Evolutionary conservation across 2,888 invertebrate species (phyloP), one percentile per base, ranked within the genome.

Genomic region (Anthophora plumipes): DNA sequence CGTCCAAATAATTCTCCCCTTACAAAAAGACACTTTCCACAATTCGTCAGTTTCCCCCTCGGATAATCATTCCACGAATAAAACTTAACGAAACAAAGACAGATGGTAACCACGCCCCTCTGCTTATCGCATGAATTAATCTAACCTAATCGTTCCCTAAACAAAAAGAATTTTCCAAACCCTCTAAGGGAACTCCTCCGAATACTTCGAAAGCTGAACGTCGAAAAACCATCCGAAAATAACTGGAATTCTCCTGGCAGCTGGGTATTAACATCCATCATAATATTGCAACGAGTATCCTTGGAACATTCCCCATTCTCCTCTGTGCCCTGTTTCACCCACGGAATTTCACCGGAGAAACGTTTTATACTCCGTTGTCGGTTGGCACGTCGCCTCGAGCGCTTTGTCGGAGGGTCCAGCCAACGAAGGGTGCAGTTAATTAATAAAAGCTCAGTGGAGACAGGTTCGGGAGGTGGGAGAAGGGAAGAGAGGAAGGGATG

Each of bases 351-450:
- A 77, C n/a, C 54, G 77, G 82, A 77, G 87, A 85, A 87, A 87
- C 86, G 83, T 87, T 87, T 87, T 86, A 83, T 87, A 78, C 80
- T 61, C 54, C 55, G 66, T 70, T 77, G 66, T 85, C 70, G 68
- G 84, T 82, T 83, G 84, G 85, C 82, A 85, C 87, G 87, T 86
- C 87, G 87, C 84, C 83, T 75, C 71, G 71, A 72, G 77, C 83
- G 83, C 83, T 85, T 85, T 79, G 84, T 85, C 77, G 52, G 66
- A 50, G 80, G 69, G 55, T 25, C n/a, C 20, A 37, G 46, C 57
- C 52, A 50, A 83, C 86, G 85, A 85, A 81, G 88, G 85, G 88
- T 41, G 86, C 88, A 84, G 89, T 89, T 89, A 89, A 89, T 89
- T 89, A 89, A 89, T 89, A 89, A 89, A 89, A 87, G 86, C 87